Conservation (phyloP, 1,140 invertebrate species). For the Scylla paramamosain region DNA sequence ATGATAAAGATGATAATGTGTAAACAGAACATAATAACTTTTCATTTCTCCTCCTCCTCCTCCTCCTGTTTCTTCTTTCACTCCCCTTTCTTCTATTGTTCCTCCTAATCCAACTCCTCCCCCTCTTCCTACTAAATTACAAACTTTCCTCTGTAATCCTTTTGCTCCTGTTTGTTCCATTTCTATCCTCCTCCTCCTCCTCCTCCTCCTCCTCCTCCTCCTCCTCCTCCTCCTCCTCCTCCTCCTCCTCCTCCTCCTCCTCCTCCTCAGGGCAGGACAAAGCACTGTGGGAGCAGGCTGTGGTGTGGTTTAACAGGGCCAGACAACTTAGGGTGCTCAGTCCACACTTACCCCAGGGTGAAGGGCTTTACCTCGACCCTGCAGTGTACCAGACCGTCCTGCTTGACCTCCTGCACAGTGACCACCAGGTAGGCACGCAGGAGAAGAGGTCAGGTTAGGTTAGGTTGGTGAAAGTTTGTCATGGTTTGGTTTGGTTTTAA, state of each 20-base stretch:
- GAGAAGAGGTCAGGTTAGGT: neutral
- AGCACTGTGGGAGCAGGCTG: conserved; percentile 95
- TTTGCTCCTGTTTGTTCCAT: neutral
- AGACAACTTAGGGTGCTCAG: conserved; percentile 92
- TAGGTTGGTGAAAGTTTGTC: too few species aligned
- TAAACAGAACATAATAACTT: too few species aligned
- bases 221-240: neutral
- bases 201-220: neutral
- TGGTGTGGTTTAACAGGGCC: conserved; percentile 93
- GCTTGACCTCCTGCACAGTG: conserved; percentile 94
- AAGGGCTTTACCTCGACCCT: conserved; percentile 86
- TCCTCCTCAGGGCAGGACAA: conserved; percentile 86
- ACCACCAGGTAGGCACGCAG: conserved; percentile 83
- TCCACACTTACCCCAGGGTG: conserved; percentile 88
- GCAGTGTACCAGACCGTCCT: conserved; percentile 97
- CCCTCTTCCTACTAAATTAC: neutral
- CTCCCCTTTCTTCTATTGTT: too few species aligned
- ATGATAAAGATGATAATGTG: too few species aligned
- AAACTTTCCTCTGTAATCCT: neutral
- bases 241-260: neutral
- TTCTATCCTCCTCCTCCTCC: neutral
- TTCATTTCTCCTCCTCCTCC: too few species aligned
- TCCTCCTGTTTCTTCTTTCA: too few species aligned
- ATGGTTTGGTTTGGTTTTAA: too few species aligned
- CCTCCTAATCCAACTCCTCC: too few species aligned